Percentiles rank a stretch among this genome's conserved stretches.
phyloP scores from a whole-genome alignment of 2,888 invertebrate species.

The Quadroppia sp. region DNA sequence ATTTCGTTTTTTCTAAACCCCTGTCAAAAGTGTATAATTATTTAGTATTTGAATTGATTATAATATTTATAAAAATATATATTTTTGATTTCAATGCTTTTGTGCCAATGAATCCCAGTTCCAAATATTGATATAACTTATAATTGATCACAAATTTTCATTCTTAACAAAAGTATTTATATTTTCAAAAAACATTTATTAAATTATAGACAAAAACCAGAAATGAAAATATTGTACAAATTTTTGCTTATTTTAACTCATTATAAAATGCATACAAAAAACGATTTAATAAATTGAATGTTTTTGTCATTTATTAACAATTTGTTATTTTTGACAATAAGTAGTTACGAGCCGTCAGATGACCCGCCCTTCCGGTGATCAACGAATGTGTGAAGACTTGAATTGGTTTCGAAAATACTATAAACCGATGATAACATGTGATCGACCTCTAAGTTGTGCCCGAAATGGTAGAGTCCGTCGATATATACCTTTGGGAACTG shows the following conservation, averaged over 20 bases:
- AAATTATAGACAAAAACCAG: background rate
- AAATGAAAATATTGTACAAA: too few species aligned
- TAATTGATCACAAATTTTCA: constrained; percentile 10
- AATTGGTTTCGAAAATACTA: constrained; percentile 18
- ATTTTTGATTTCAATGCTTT: too few species aligned
- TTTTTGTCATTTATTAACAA: too few species aligned
- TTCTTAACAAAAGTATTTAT: constrained; percentile 21
- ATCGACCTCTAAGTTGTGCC: background rate
- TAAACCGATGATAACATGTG: constrained; percentile 11
- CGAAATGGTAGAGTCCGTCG: constrained; percentile 27
- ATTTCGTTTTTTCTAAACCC: too few species aligned
- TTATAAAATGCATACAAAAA: too few species aligned
- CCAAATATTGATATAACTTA: constrained; percentile 19
- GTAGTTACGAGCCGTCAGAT: background rate
- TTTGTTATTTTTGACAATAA: too few species aligned
- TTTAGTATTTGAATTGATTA: too few species aligned
- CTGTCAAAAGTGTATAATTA: background rate
- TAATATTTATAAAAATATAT: too few species aligned
- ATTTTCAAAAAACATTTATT: constrained; percentile 8
- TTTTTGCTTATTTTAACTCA: too few species aligned
- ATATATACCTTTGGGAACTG: constrained; percentile 41
- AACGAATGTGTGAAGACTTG: background rate
- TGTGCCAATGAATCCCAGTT: constrained; percentile 31
- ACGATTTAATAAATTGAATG: too few species aligned
- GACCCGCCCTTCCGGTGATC: constrained; percentile 30